Evolutionary conservation across 2,113 vertebrate species (phyloP).

Genomic region (Ia io): DNA sequence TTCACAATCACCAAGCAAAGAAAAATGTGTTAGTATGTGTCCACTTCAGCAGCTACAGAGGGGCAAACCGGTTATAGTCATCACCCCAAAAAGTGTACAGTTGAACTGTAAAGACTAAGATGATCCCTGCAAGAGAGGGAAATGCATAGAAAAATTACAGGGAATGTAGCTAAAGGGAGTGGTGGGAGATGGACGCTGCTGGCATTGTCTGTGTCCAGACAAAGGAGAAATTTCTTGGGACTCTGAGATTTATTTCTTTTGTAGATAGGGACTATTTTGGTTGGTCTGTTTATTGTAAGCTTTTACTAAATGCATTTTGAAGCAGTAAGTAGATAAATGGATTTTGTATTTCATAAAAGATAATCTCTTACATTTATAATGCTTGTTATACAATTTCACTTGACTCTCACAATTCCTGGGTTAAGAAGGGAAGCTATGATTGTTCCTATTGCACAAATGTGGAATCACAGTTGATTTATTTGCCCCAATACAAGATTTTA

Average conservation of each 20-base stretch:
- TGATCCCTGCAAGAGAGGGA: neutral
- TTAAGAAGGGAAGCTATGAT: neutral
- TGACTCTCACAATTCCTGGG: neutral
- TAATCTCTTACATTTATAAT: neutral
- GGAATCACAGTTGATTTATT: neutral
- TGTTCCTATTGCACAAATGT: neutral
- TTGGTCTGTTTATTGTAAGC: neutral
- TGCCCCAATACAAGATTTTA: neutral
- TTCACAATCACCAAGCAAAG: neutral
- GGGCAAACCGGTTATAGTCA: neutral
- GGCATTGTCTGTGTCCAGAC: neutral
- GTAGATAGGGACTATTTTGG: neutral
- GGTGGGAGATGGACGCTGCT: neutral
- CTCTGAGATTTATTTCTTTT: neutral
- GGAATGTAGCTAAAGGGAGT: neutral
- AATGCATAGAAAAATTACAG: neutral
- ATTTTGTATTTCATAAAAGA: neutral
- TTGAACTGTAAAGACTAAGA: neutral
- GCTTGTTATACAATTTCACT: neutral
- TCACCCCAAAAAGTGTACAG: neutral
- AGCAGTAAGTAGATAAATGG: neutral
- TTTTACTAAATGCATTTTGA: constrained; percentile 20
- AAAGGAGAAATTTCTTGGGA: neutral
- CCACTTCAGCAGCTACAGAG: neutral
- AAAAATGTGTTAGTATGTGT: neutral